Evolutionary conservation across 2,888 invertebrate genomes (phyloP).

Genomic region (Plutella xylostella): DNA sequence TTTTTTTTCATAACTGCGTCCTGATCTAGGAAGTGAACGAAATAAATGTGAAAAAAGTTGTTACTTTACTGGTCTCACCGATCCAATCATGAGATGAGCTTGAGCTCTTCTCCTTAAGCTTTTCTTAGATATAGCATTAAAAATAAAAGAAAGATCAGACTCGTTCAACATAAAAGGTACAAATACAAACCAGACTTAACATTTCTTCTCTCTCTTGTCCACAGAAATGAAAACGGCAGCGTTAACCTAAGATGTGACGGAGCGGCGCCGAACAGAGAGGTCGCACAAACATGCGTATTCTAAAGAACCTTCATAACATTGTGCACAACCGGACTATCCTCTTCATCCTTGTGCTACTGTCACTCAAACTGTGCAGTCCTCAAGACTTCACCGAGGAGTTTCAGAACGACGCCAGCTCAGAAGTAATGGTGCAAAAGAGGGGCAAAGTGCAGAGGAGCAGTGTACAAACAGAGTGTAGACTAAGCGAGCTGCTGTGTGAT

Average conservation of each 20-base stretch:
- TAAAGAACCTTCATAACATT: constrained; percentile 42
- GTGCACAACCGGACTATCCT: constrained; percentile 50
- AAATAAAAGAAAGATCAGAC: no score
- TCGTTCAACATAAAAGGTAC: no score
- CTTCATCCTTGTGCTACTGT: constrained; percentile 53
- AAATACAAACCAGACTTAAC: no score
- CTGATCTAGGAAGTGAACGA: no score
- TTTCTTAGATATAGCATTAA: no score
- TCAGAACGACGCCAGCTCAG: constrained; percentile 43
- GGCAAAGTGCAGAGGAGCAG: constrained; percentile 38
- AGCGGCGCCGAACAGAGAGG: constrained; percentile 5
- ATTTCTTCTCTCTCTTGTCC: constrained; percentile 3
- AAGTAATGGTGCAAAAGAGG: constrained; percentile 38
- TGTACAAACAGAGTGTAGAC: constrained; percentile 51
- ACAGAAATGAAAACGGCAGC: constrained; percentile 5
- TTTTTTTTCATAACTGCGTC: no score
- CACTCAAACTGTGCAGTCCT: constrained; percentile 55
- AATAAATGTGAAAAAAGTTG: no score
- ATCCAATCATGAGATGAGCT: no score
- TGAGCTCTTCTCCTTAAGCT: no score
- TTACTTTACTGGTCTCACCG: no score
- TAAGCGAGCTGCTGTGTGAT: constrained; percentile 73
- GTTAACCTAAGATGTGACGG: constrained; percentile 5
- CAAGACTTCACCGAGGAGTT: constrained; percentile 58
- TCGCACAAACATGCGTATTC: constrained; percentile 44